These are phyloP conservation scores for Drosophila algonquin DNA, from an alignment of 2,888 invertebrate species.

Conservation along the genomic window DNA sequence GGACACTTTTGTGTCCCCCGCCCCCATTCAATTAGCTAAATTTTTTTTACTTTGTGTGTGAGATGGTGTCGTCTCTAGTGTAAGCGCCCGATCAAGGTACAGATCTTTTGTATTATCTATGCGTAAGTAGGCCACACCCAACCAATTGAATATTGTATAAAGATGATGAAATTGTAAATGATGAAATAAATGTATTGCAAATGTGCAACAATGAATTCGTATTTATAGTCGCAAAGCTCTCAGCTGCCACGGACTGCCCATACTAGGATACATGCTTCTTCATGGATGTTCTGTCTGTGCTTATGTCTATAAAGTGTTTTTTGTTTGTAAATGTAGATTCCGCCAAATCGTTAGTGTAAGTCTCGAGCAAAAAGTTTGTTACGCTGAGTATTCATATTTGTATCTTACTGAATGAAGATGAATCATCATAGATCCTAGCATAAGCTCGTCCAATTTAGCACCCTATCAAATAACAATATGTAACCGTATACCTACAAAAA, in stretches of 20 bases:
- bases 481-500: slow-evolving; percentile 32
- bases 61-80: not conserved
- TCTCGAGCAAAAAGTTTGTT: slow-evolving; percentile 4
- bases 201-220: slow-evolving; percentile 13
- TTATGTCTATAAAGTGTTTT: not conserved
- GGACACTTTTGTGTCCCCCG: not conserved
- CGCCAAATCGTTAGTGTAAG: not conserved
- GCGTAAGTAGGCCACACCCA: slow-evolving; percentile 41
- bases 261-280: not conserved
- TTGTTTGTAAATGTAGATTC: no score
- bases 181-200: slow-evolving; percentile 35
- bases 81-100: slow-evolving; percentile 6
- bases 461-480: slow-evolving; percentile 4
- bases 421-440: slow-evolving; percentile 3
- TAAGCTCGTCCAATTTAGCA: slow-evolving; percentile 13
- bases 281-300: not conserved
- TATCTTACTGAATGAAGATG: not conserved
- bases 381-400: slow-evolving; percentile 21
- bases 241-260: slow-evolving; percentile 1
- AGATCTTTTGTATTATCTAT: slow-evolving; percentile 42
- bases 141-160: slow-evolving; percentile 35
- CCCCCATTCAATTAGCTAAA: slow-evolving; percentile 17
- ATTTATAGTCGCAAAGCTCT: not conserved
- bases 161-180: slow-evolving; percentile 39
- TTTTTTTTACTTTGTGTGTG: slow-evolving; percentile 36